Base-by-base conservation (phyloP, 2,888 invertebrate genomes). In the Lucinisca nassula region DNA sequence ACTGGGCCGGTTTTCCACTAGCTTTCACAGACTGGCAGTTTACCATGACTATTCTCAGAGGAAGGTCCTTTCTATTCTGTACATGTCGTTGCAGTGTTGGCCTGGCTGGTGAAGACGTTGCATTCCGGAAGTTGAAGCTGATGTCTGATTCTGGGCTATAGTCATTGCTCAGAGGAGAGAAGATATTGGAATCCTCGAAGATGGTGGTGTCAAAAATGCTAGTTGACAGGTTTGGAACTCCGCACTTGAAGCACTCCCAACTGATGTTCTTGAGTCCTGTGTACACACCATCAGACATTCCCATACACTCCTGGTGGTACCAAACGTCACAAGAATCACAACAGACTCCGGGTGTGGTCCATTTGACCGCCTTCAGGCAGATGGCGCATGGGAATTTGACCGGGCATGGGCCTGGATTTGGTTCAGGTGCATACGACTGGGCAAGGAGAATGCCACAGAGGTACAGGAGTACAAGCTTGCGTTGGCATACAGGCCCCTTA, bases 351-450 rank as follows among this genome's bases (percentile, higher is more conserved):
- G 55, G 55, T 12, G 12, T 21, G 24, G n/a, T n/a, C n/a, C 21
- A 55, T 55, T 21, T 21, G 21, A n/a, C 51, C 17, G 45, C 51
- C 32, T 27, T 45, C 45, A 51, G 30, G 45, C 58, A n/a, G n/a
- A n/a, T n/a, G n/a, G n/a, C n/a, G n/a, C n/a, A n/a, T n/a, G n/a
- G n/a, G n/a, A n/a, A n/a, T n/a, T n/a, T n/a, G n/a, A n/a, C n/a
- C n/a, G n/a, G n/a, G n/a, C n/a, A n/a, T n/a, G 40, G 40, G 40
- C 70, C 70, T n/a, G 70, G 70, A 21, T 27, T 70, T 70, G 70
- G 30, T 70, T 70, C 70, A 27, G 70, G 30, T 14, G 70, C 70
- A 37, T 70, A 70, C 3, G 70, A 30, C 24, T 70, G 35, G 37
- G 70, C 70, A 32, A 70, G 70, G 30, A 70, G 32, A 14, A 70